These are phyloP conservation scores for Nycticorax nycticorax DNA, from an alignment of 2,113 vertebrate species.

Conservation along the genomic window DNA sequence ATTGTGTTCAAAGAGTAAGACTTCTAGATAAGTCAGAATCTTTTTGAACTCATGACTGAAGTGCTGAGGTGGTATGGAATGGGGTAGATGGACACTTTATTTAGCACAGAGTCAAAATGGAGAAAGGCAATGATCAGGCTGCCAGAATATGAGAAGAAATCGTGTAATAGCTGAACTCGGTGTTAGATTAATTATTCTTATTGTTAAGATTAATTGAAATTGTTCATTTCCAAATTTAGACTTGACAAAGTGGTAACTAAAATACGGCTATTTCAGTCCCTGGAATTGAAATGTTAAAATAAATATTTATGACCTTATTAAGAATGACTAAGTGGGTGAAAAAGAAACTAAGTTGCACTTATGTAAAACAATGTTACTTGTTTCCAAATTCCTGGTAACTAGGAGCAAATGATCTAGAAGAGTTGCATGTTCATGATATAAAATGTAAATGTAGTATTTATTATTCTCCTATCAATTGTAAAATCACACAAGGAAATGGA, in stretches of 20 bases:
- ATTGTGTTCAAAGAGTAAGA: neutral
- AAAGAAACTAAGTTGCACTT: neutral
- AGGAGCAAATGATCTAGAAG: neutral
- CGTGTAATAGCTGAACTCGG: neutral
- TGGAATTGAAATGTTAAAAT: neutral
- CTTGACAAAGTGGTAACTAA: neutral
- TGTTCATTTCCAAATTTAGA: constrained; percentile 20
- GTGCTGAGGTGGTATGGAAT: neutral
- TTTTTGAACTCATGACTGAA: neutral
- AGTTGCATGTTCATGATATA: neutral
- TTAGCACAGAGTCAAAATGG: neutral
- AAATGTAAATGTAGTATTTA: neutral
- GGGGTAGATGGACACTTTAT: neutral
- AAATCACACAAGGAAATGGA: neutral
- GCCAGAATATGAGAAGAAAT: neutral
- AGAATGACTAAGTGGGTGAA: neutral
- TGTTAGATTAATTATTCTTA: neutral
- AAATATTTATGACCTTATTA: constrained; percentile 37
- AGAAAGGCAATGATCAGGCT: neutral
- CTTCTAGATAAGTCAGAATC: neutral
- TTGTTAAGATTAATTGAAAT: constrained; percentile 22
- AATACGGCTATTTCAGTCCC: neutral
- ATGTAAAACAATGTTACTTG: neutral
- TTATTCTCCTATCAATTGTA: neutral
- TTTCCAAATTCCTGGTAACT: neutral